Conservation (phyloP, 2,113 vertebrate species). For the Thalassarche chlororhynchos region DNA sequence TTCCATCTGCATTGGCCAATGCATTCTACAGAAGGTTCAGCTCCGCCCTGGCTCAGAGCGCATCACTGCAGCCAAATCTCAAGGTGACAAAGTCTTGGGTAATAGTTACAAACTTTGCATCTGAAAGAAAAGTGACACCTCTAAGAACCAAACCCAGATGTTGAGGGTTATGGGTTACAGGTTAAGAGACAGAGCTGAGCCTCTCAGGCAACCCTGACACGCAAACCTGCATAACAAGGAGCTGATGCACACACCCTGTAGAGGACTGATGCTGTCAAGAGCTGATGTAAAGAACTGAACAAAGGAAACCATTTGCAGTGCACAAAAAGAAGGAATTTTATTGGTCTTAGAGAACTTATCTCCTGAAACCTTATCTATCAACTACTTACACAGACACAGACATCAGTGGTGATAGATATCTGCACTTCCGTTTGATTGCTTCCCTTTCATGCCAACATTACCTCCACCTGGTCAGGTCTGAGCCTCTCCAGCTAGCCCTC, state of each 20-base stretch:
- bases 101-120: not conserved
- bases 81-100: not conserved
- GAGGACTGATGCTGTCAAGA: not conserved
- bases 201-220: not conserved
- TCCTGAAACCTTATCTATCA: not conserved
- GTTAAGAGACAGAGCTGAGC: not conserved
- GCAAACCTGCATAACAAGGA: not conserved
- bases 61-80: not conserved
- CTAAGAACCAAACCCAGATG: not conserved
- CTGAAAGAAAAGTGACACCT: not conserved
- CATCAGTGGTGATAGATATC: not conserved
- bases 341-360: not conserved
- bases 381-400: not conserved
- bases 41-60: not conserved
- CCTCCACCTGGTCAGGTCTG: not conserved
- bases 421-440: not conserved
- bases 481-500: not conserved
- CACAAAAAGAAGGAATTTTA: not conserved
- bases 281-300: not conserved
- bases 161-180: not conserved
- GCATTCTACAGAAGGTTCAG: not conserved
- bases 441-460: not conserved
- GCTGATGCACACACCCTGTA: not conserved
- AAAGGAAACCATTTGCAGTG: not conserved
- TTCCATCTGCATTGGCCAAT: not conserved